Evolutionary conservation across 2,113 vertebrate genomes (phyloP).

Genomic region (Ctenomys sociabilis): DNA sequence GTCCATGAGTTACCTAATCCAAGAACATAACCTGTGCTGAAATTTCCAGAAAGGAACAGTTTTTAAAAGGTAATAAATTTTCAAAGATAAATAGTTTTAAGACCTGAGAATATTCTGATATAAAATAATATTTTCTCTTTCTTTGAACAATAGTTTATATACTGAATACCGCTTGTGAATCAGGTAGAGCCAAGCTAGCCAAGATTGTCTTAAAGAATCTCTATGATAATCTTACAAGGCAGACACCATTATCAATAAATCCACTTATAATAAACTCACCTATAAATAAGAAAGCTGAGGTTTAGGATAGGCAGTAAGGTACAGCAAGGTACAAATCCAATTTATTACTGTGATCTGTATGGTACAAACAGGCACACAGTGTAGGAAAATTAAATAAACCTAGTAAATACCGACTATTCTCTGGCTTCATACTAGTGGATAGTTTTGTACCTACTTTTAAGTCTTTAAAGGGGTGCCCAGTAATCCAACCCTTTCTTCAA

Average conservation of each 20-base stretch:
- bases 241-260: background rate
- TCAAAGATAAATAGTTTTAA: background rate
- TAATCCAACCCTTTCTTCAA: background rate
- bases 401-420: background rate
- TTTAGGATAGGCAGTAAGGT: background rate
- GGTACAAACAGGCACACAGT: background rate
- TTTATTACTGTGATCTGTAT: background rate
- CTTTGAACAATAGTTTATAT: background rate
- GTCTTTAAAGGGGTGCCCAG: background rate
- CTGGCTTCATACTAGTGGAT: background rate
- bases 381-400: background rate
- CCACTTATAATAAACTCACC: background rate
- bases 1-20: background rate
- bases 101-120: background rate
- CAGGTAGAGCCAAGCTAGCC: background rate
- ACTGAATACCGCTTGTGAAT: background rate
- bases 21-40: background rate
- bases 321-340: background rate
- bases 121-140: background rate
- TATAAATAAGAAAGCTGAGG: background rate
- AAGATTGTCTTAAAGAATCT: background rate
- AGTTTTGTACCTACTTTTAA: background rate
- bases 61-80: slow-evolving; percentile 37
- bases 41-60: background rate
- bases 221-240: background rate